Conservation (phyloP, 2,888 invertebrate species). For the Amiota minor region DNA sequence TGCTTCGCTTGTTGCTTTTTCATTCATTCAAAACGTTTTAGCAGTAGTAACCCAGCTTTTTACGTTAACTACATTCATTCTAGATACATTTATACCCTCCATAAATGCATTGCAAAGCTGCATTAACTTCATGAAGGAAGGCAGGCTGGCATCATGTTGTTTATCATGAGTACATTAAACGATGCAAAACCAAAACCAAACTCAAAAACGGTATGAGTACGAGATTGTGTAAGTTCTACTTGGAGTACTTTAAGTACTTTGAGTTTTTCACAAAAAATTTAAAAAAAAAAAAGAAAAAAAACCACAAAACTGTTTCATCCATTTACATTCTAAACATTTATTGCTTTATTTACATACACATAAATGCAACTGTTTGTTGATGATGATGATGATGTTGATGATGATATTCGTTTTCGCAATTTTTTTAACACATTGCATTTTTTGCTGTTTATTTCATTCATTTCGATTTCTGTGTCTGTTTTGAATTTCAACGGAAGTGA, state of each 20-base stretch:
- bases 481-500: constrained; percentile 11
- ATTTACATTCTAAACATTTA: not conserved
- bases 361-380: not conserved
- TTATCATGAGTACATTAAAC: too few relatives aligned
- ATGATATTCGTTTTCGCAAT: not conserved
- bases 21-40: not conserved
- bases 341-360: not conserved
- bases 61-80: not conserved
- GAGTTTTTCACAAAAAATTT: too few relatives aligned
- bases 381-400: not conserved
- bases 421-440: too few relatives aligned
- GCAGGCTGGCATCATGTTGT: not conserved
- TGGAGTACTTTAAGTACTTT: not conserved
- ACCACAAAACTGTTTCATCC: not conserved
- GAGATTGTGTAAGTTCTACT: constrained; percentile 11
- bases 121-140: constrained; percentile 5
- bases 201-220: too few relatives aligned
- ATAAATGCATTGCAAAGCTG: not conserved
- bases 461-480: not conserved
- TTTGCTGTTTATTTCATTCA: not conserved
- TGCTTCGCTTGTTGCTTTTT: not conserved
- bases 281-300: too few relatives aligned
- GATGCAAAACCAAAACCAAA: too few relatives aligned
- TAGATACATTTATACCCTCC: not conserved
- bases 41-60: not conserved